Conservation (phyloP, 2,797 vertebrate genomes). For the Sebastes nivosus region DNA sequence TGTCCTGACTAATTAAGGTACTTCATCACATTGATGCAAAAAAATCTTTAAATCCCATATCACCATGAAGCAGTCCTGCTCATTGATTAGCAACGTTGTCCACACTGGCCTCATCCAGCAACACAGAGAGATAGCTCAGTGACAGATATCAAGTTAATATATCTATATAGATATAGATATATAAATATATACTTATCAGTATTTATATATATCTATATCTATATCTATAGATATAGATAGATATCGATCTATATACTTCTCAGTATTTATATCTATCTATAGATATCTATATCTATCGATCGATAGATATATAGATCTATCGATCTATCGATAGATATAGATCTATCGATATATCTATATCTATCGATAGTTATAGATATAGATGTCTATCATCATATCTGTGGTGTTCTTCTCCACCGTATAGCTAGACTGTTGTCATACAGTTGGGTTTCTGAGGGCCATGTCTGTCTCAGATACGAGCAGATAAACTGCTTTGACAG, state of each 20-base stretch:
- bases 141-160: neutral
- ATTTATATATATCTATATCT: too few species aligned
- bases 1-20: neutral
- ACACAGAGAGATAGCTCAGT: neutral
- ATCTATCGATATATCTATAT: too few species aligned
- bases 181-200: too few species aligned
- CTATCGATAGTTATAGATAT: too few species aligned
- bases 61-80: neutral
- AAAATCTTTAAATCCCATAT: conserved; percentile 2
- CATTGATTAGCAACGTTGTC: neutral
- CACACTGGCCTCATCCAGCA: neutral
- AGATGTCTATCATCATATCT: too few species aligned
- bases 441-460: neutral
- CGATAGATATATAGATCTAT: too few species aligned
- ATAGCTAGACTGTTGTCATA: neutral
- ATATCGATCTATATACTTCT: too few species aligned
- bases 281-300: too few species aligned
- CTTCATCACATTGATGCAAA: conserved; percentile 55
- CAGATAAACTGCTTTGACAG: neutral
- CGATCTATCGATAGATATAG: too few species aligned
- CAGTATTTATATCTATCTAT: too few species aligned
- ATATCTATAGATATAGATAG: too few species aligned
- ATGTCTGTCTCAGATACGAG: neutral
- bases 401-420: neutral
- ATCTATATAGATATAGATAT: too few species aligned